phyloP scores from a whole-genome alignment of 2,888 invertebrate species.

The Cataglyphis rosenhaueri region DNA sequence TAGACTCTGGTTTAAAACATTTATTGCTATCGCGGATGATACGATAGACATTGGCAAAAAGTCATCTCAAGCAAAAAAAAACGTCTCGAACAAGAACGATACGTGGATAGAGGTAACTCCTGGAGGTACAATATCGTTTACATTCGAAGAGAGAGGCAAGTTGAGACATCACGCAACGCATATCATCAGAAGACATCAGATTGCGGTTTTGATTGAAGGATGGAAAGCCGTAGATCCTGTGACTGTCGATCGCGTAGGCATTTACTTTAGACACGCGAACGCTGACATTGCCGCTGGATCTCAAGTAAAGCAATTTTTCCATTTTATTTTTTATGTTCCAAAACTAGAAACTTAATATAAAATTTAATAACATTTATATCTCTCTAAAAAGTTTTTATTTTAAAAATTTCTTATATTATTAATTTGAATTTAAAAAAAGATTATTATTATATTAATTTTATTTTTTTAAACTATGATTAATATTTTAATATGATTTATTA shows the following conservation, averaged over 20 bases:
- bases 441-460: too few species aligned
- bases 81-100: conserved; percentile 83
- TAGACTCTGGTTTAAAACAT: conserved; percentile 93
- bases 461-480: too few species aligned
- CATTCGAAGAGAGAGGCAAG: conserved; percentile 93
- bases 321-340: background rate
- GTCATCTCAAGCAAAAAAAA: conserved; percentile 81
- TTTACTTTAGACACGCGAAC: conserved; percentile 93
- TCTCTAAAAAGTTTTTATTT: too few species aligned
- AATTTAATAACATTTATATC: too few species aligned
- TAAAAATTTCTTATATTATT: too few species aligned
- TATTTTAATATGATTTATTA: too few species aligned
- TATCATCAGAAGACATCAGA: conserved; percentile 93
- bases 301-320: conserved; percentile 65
- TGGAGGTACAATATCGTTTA: conserved; percentile 93
- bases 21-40: conserved; percentile 90
- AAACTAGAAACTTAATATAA: too few species aligned
- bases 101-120: conserved; percentile 92
- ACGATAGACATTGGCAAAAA: conserved; percentile 72
- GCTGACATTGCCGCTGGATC: conserved; percentile 74
- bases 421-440: too few species aligned
- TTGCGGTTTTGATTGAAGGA: conserved; percentile 95
- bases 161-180: conserved; percentile 91
- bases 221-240: conserved; percentile 96
- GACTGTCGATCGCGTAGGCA: conserved; percentile 97